A percentile compares a stretch with the other conserved stretches of the same genome.
Conservation (phyloP, 2,113 vertebrate species). For the Rhinogobius similis region DNA sequence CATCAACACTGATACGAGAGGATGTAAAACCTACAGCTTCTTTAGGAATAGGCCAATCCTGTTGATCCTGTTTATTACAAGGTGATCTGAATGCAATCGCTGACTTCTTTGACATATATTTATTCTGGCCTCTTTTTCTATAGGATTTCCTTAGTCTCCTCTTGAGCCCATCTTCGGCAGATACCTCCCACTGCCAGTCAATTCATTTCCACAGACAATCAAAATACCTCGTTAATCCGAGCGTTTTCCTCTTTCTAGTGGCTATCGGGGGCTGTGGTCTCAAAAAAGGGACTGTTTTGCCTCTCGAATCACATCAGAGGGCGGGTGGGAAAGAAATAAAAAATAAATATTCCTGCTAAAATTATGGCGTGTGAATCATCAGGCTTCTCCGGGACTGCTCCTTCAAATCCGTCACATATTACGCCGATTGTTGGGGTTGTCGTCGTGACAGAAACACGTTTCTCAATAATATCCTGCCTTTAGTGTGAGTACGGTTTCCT, state of each 20-base stretch:
- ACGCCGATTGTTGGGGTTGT: conserved; percentile 15
- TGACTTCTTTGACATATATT: neutral
- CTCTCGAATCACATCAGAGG: conserved; percentile 39
- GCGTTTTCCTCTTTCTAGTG: conserved; percentile 10
- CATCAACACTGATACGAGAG: conserved; percentile 57
- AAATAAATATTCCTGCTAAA: conserved; percentile 73
- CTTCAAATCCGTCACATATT: conserved; percentile 59
- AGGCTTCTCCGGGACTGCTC: conserved; percentile 50
- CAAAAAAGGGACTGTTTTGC: conserved; percentile 5
- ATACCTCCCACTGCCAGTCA: conserved; percentile 60
- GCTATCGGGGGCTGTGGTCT: conserved; percentile 10
- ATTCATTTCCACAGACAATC: conserved; percentile 57
- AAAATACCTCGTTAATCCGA: conserved; percentile 15
- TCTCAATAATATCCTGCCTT: conserved; percentile 56
- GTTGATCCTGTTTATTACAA: conserved; percentile 39
- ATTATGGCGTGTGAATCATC: conserved; percentile 77
- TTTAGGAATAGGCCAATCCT: conserved; percentile 53
- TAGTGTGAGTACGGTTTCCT: conserved; percentile 55
- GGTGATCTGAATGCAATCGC: conserved; percentile 22
- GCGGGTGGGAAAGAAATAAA: conserved; percentile 30
- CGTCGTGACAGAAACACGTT: conserved; percentile 24
- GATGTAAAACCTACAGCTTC: conserved; percentile 51
- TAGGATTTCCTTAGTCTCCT: conserved; percentile 54
- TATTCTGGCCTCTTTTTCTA: conserved; percentile 17
- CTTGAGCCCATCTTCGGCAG: conserved; percentile 63